A percentile compares a stretch with the other conserved stretches of the same genome.
These are phyloP conservation scores for Agriopis leucophaearia DNA, from an alignment of 2,888 invertebrate genomes.

Conservation along the genomic window DNA sequence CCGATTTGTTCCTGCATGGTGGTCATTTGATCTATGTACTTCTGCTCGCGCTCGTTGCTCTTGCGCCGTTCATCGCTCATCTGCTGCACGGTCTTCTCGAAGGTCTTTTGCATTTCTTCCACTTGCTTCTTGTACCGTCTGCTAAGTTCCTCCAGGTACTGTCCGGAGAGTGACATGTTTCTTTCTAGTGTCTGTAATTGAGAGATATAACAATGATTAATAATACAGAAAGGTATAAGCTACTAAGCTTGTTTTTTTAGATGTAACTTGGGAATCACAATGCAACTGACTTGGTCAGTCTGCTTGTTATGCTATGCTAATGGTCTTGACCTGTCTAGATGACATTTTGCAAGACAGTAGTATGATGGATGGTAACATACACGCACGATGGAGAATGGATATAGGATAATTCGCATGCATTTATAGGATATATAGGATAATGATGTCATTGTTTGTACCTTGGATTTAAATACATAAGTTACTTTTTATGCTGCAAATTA, in stretches of 20 bases:
- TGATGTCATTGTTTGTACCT: no score
- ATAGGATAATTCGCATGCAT: no score
- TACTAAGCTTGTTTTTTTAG: neutral
- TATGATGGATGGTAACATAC: no score
- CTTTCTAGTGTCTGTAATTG: conserved; percentile 93
- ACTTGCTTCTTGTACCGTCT: conserved; percentile 98
- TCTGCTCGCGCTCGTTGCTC: conserved; percentile 91
- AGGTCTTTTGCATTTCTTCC: conserved; percentile 95
- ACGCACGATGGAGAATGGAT: no score
- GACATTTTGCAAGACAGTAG: no score
- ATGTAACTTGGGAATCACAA: neutral
- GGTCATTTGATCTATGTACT: conserved; percentile 92
- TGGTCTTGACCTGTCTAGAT: no score
- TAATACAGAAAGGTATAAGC: neutral
- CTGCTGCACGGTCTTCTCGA: conserved; percentile 91
- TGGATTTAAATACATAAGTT: no score
- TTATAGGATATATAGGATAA: no score
- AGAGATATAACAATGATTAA: conserved; percentile 30
- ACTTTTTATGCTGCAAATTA: no score
- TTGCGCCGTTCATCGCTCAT: conserved; percentile 90
- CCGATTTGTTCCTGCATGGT: conserved; percentile 88
- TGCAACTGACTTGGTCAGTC: no score
- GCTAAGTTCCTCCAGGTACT: conserved; percentile 98
- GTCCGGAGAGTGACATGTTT: conserved; percentile 98
- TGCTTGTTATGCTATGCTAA: no score